Evolutionary conservation across 2,113 vertebrate genomes (phyloP).

Genomic region (Phycodurus eques): DNA sequence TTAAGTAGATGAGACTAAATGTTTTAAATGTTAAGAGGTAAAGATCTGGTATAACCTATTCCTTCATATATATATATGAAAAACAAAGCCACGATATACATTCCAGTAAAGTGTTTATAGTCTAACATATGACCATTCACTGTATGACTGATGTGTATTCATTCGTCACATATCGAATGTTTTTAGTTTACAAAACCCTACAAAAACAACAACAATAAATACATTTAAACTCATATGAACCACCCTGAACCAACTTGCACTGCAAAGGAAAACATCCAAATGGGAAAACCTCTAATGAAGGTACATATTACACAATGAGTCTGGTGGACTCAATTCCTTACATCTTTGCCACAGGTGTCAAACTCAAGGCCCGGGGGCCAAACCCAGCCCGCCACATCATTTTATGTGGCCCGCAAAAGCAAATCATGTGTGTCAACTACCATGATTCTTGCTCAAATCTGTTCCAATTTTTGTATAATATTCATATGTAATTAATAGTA

Average conservation of each 20-base stretch:
- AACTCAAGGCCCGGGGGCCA: too few relatives aligned
- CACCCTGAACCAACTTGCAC: constrained; percentile 57
- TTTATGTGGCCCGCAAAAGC: too few relatives aligned
- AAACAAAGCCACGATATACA: constrained; percentile 68
- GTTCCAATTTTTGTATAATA: too few relatives aligned
- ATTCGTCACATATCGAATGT: constrained; percentile 49
- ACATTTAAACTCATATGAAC: constrained; percentile 59
- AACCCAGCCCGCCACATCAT: too few relatives aligned
- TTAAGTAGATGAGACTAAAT: constrained; percentile 61
- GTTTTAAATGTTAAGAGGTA: constrained; percentile 6
- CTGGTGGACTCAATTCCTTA: not conserved
- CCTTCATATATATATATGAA: not conserved
- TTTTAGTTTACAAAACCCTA: constrained; percentile 62
- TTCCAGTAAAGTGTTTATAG: constrained; percentile 70
- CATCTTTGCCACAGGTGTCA: not conserved
- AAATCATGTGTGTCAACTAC: too few relatives aligned
- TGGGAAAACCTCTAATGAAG: constrained; percentile 27
- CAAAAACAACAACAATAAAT: constrained; percentile 74
- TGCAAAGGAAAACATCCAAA: constrained; percentile 40
- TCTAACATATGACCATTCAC: constrained; percentile 41
- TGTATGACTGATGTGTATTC: constrained; percentile 71
- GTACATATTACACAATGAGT: not conserved
- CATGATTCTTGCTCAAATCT: too few relatives aligned
- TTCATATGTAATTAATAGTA: too few relatives aligned
- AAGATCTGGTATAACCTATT: constrained; percentile 52